Evolutionary conservation across 2,888 invertebrate genomes (phyloP).

Genomic region (Lasioglossum pauxillum): DNA sequence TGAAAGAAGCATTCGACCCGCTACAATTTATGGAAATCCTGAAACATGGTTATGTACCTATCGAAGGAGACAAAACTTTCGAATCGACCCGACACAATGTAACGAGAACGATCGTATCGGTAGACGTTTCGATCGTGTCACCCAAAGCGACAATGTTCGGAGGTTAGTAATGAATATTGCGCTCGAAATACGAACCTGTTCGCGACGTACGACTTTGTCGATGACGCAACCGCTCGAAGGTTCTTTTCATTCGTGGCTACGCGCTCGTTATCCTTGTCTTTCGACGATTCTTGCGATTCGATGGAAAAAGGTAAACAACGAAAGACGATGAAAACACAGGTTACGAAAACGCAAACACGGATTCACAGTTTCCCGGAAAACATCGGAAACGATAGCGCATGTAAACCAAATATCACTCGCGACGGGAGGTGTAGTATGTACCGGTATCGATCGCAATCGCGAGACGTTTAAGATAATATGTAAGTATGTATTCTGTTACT

Average conservation of each 20-base stretch:
- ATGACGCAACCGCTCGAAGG: conserved; percentile 42
- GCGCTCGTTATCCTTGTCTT: not conserved
- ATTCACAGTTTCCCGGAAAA: conserved; percentile 30
- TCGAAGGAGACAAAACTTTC: not conserved
- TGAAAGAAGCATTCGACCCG: not conserved
- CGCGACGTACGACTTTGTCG: conserved; percentile 25
- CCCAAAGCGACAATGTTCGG: conserved; percentile 7
- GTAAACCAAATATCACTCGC: conserved; percentile 33
- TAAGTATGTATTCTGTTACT: conserved; percentile 28
- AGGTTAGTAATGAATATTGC: conserved; percentile 15
- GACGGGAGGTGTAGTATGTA: conserved; percentile 21
- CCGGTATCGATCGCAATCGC: conserved; percentile 56
- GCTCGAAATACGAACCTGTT: conserved; percentile 19
- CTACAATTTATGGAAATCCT: not conserved
- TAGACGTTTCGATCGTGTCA: not conserved
- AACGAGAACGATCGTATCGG: conserved; percentile 11
- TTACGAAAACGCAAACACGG: not conserved
- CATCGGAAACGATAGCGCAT: conserved; percentile 43
- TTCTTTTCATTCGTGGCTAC: conserved; percentile 3
- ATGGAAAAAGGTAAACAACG: not conserved
- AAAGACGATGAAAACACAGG: not conserved
- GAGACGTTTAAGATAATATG: conserved; percentile 29
- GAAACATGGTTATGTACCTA: not conserved
- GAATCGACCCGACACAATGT: not conserved
- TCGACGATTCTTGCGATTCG: not conserved